Conservation (phyloP, 2,113 vertebrate species). For the Amphiprion percula region DNA sequence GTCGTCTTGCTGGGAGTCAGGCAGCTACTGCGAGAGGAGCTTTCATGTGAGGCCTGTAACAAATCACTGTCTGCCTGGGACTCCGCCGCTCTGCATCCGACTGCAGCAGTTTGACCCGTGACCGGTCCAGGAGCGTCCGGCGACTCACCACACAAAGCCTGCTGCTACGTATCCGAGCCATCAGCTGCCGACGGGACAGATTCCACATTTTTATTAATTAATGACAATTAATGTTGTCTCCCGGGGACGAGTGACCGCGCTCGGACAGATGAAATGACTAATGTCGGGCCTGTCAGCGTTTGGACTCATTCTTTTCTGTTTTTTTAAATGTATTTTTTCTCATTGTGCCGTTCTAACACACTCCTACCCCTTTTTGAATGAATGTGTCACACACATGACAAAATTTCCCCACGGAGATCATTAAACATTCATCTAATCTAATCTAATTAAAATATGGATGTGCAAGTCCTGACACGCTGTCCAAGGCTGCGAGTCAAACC, state of each 20-base stretch:
- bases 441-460: slow-evolving; percentile 71
- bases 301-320: slow-evolving; percentile 10
- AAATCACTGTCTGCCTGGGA: slow-evolving; percentile 74
- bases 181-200: slow-evolving; percentile 46
- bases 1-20: slow-evolving; percentile 77
- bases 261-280: slow-evolving; percentile 68
- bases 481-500: slow-evolving; percentile 6
- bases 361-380: slow-evolving; percentile 43
- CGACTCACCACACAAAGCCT: slow-evolving; percentile 45
- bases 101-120: slow-evolving; percentile 69
- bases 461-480: slow-evolving; percentile 61
- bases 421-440: slow-evolving; percentile 79
- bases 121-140: slow-evolving; percentile 64
- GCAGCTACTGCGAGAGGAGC: slow-evolving; percentile 57
- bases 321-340: slow-evolving; percentile 18
- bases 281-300: slow-evolving; percentile 58
- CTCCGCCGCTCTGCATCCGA: slow-evolving; percentile 42
- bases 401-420: slow-evolving; percentile 71
- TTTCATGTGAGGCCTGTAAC: slow-evolving; percentile 67
- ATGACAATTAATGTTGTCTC: slow-evolving; percentile 72
- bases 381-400: slow-evolving; percentile 67
- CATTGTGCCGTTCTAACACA: slow-evolving; percentile 30
- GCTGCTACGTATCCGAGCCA: slow-evolving; percentile 51
- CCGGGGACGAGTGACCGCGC: slow-evolving; percentile 40
- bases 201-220: slow-evolving; percentile 75